Conservation (phyloP, 2,888 invertebrate genomes). For the Xestia c-nigrum region DNA sequence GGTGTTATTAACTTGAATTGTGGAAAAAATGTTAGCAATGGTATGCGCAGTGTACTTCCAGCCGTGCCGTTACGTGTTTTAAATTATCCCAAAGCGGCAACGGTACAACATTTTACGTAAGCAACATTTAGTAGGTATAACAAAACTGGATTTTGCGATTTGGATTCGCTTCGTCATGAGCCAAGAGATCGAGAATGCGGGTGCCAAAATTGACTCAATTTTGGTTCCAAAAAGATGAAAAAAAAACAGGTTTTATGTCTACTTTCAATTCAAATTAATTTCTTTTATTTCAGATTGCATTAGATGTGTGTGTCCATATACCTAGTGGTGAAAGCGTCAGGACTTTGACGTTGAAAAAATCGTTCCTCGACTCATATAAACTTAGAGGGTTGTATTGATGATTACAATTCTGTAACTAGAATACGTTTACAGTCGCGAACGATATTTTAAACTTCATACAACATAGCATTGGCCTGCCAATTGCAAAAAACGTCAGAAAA, state of each 20-base stretch:
- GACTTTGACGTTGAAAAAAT: no score
- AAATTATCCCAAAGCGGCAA: conserved; percentile 8
- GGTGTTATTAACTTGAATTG: background rate
- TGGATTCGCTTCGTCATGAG: conserved; percentile 15
- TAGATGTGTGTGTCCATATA: no score
- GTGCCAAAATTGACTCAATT: background rate
- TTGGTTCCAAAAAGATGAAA: background rate
- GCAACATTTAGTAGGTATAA: background rate
- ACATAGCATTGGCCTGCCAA: no score
- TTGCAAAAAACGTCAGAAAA: no score
- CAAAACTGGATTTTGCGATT: conserved; percentile 19
- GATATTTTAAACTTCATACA: no score
- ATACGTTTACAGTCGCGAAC: no score
- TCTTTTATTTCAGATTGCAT: no score
- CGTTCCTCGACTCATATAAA: no score
- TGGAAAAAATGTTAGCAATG: conserved; percentile 2
- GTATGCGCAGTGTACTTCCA: background rate
- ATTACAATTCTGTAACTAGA: no score
- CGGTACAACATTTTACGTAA: conserved; percentile 14
- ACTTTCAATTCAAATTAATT: no score
- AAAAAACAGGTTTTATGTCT: background rate
- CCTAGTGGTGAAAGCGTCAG: no score
- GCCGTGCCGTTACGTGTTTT: conserved; percentile 7
- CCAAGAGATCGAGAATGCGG: conserved; percentile 18
- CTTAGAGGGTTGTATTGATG: no score